Percentiles rank a stretch among this genome's conserved stretches.
Evolutionary conservation across 2,113 vertebrate species (phyloP).

Genomic region (Caretta caretta): DNA sequence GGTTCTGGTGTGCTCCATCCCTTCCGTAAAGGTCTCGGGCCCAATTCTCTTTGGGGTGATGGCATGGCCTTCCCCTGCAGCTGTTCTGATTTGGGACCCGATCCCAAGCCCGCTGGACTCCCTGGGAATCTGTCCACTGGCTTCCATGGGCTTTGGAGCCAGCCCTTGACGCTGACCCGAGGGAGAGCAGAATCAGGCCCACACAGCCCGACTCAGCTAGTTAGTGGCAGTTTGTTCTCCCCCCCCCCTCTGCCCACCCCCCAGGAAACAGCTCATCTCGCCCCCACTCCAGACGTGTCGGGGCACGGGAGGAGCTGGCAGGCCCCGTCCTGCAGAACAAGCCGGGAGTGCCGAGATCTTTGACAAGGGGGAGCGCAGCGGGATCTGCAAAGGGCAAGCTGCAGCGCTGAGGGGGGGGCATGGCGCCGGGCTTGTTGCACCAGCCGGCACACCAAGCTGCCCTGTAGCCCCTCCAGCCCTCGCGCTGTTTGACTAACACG

Average conservation of each 20-base stretch:
- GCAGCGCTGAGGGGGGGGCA: neutral
- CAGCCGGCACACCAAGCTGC: no score
- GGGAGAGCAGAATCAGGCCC: neutral
- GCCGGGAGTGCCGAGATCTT: slow-evolving; percentile 2
- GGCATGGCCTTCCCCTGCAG: no score
- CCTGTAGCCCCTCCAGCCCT: no score
- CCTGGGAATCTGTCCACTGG: neutral
- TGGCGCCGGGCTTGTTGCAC: no score
- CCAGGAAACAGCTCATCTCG: neutral
- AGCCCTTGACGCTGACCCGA: neutral
- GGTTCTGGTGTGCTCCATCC: no score
- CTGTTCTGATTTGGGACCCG: no score
- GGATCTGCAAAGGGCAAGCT: neutral
- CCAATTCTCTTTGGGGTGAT: no score
- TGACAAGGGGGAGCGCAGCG: neutral
- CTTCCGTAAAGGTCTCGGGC: no score
- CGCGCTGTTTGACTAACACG: no score
- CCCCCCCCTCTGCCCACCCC: neutral
- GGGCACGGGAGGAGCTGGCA: neutral
- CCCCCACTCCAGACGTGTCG: neutral
- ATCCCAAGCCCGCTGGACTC: neutral
- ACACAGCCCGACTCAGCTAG: neutral
- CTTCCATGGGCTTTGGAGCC: neutral
- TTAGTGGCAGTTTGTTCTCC: neutral
- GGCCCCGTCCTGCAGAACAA: neutral